A percentile compares a stretch with the other conserved stretches of the same genome.
These are phyloP conservation scores for Orcinus orca DNA, from an alignment of 2,113 vertebrate genomes.

Conservation along the genomic window DNA sequence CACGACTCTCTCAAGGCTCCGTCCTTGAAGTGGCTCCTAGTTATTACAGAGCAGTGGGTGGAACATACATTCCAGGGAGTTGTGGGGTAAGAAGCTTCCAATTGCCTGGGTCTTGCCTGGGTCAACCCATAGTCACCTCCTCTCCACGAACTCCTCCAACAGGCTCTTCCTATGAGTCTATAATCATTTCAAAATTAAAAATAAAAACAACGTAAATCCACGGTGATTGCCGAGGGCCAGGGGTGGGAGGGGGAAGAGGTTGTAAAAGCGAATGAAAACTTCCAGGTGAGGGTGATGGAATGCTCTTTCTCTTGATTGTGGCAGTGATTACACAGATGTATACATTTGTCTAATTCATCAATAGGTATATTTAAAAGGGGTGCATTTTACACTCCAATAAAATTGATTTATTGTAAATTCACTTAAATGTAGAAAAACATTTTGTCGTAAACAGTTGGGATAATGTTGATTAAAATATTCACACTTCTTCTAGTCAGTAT, in stretches of 20 bases:
- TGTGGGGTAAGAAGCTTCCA: fast-evolving
- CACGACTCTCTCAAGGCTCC: not conserved
- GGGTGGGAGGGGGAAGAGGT: fast-evolving
- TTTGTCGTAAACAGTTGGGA: not conserved
- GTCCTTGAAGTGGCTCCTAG: not conserved
- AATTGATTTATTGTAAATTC: not conserved
- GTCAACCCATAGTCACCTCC: not conserved
- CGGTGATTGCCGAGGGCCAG: not conserved
- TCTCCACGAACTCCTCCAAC: not conserved
- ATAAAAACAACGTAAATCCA: not conserved
- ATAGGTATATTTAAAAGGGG: not conserved
- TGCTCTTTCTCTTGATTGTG: not conserved
- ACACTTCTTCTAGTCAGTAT: not conserved
- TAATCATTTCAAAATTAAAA: not conserved
- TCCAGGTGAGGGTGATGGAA: not conserved
- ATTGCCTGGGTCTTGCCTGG: fast-evolving
- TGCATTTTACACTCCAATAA: not conserved
- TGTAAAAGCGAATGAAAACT: not conserved
- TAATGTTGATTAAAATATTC: not conserved
- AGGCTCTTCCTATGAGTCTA: not conserved
- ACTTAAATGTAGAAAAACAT: not conserved
- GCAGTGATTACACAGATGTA: not conserved
- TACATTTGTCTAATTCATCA: not conserved
- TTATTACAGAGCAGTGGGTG: not conserved
- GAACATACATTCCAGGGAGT: too few species aligned